These are phyloP conservation scores for Lithobates sylvaticus DNA, from an alignment of 2,797 vertebrate genomes.

Conservation along the genomic window DNA sequence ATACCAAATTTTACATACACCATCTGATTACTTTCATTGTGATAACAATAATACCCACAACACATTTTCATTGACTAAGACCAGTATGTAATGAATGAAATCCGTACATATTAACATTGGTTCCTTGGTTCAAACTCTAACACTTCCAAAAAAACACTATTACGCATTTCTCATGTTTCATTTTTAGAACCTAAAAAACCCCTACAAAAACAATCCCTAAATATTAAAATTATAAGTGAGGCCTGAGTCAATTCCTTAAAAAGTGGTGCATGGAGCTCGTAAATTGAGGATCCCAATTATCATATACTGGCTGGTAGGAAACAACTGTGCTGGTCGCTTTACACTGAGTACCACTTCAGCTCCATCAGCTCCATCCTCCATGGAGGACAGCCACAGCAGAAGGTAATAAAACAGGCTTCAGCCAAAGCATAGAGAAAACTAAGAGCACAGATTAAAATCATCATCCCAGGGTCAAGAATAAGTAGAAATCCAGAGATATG, in stretches of 20 bases:
- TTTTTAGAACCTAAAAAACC: background rate
- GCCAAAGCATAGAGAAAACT: constrained; percentile 23
- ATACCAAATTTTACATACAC: no score
- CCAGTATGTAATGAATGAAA: no score
- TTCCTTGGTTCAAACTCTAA: no score
- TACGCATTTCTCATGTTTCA: no score
- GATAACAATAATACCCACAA: no score
- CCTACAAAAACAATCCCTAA: background rate
- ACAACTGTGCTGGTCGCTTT: background rate
- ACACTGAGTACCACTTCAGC: background rate
- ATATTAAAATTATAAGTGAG: background rate
- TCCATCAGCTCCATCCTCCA: background rate
- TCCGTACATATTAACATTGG: no score
- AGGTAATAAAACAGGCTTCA: constrained; percentile 3
- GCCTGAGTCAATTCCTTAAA: background rate
- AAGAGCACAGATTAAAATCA: background rate
- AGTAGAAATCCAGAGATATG: background rate
- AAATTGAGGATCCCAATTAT: background rate
- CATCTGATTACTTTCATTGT: no score
- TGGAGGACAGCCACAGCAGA: background rate
- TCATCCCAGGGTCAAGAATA: constrained; percentile 28
- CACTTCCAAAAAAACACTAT: no score
- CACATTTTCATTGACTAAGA: no score
- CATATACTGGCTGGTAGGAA: background rate
- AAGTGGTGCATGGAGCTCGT: background rate